Base-by-base conservation (phyloP, 2,888 invertebrate species). In the Tinea pellionella region DNA sequence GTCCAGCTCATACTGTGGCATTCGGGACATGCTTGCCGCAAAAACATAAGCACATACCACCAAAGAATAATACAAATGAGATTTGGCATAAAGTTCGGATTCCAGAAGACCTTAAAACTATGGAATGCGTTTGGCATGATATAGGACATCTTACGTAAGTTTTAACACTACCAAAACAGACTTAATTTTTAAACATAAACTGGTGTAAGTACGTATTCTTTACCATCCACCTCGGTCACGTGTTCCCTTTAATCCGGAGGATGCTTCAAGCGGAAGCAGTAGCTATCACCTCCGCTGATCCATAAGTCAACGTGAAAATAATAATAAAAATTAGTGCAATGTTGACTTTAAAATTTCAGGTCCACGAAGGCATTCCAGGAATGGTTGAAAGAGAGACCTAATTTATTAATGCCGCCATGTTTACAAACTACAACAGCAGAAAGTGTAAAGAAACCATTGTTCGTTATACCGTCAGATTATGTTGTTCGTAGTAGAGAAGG, bases 51-150 rank as follows among this genome's bases (percentile, higher is more conserved):
- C 88, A 88, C 61, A 68, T 86, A 3, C 89, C 90, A 8, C 90
- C 90, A 0, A 73, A 71, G 32, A 90, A 90, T 69, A 80, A 86
- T 32, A 88, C 89, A 0, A 68, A 83, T 53, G 70, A 80, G 55
- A 81, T 80, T 64, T 92, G 91, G 92, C 69, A 89, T 30, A 71
- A 79, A 8, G 89, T 89, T 60, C 71, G 82, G 62, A 88, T 90
- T 56, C 90, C 90, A 0, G 77, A 87, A 59, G 89, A 90, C 53
- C 70, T 92, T 15, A 83, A 87, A 61, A 78, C 86, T 0, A 92
- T 92, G 92, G 79, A 89, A 0, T 81, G 83, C 55, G 89, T 92
- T 0, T 92, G 90, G 90, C 84, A 89, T 12, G 90, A 89, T n/a
- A 90, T 92, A 51, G 84, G 88, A 16, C 84, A 90, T 71, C 78